A percentile compares a stretch with the other conserved stretches of the same genome.
phyloP scores from a whole-genome alignment of 2,888 invertebrate species.

The Melieria picta region DNA sequence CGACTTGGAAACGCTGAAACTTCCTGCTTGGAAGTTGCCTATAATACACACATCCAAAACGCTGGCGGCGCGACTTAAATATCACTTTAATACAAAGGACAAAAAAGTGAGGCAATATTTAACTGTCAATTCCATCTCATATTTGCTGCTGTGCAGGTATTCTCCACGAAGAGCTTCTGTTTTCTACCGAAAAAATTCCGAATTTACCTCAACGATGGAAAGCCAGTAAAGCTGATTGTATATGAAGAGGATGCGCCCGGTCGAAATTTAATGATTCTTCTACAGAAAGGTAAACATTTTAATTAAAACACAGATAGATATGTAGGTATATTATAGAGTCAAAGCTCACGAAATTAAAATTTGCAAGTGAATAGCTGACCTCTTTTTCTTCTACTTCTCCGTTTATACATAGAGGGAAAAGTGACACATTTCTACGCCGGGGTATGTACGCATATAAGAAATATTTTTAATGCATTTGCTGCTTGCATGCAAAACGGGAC shows the following conservation, averaged over 20 bases:
- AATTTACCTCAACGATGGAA: conserved; percentile 8
- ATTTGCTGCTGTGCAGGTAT: conserved; percentile 14
- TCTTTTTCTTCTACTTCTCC: neutral
- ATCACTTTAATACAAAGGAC: conserved; percentile 28
- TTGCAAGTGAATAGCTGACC: neutral
- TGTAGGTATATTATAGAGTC: too few relatives aligned
- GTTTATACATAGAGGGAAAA: conserved; percentile 35
- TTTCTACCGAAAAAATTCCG: conserved; percentile 32
- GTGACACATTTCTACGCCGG: conserved; percentile 44
- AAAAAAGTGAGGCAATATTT: conserved; percentile 27
- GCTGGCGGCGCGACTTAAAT: conserved; percentile 31
- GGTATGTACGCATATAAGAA: conserved; percentile 37
- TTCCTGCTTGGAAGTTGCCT: conserved; percentile 33
- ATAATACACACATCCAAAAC: conserved; percentile 40
- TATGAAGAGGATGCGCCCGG: conserved; percentile 35
- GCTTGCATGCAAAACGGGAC: conserved; percentile 38
- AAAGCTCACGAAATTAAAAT: neutral
- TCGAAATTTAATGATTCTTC: conserved; percentile 38
- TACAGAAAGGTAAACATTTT: conserved; percentile 33
- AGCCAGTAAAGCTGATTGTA: conserved; percentile 26
- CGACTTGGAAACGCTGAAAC: conserved; percentile 32
- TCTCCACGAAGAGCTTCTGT: conserved; percentile 32
- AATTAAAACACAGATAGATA: neutral
- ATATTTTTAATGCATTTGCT: conserved; percentile 38
- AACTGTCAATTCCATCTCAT: neutral